Evolutionary conservation across 1,140 invertebrate species (phyloP), one percentile per base, ranked within the genome.

Genomic region (Leptinotarsa texana): DNA sequence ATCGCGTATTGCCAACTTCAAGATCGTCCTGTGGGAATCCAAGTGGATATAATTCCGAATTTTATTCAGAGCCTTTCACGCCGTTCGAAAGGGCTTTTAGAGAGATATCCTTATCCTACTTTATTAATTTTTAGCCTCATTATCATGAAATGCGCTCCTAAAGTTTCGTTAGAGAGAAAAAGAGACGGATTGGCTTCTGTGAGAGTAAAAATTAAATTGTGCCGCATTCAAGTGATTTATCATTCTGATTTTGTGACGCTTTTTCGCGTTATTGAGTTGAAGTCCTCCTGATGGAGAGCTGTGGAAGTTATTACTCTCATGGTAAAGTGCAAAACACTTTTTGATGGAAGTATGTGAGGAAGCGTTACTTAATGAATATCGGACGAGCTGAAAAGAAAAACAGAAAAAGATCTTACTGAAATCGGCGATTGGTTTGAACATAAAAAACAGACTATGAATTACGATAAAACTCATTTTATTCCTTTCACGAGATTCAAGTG

Each of bases 71-170:
- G 51, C 72, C 73, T 51, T 73, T 57, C 51, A 57, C 51, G n/a
- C 17, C 49, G 15, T 33, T 21, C 48, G 33, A 62, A 69, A 65
- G 63, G 17, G 47, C 51, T 17, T 57, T 57, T 13, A 57, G 51
- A 75, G 72, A 67, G 62, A 48, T 66, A 67, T 61, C 21, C 66
- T 70, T 76, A 76, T 76, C 71, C 69, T 72, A 42, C 72, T 73
- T 76, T 76, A 73, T 73, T 76, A 76, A 76, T 76, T 76, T 76
- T 70, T 47, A 67, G 63, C 71, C 70, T 76, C 71, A 76, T 76
- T 76, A 73, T 71, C 71, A 76, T 76, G 72, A 76, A 73, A 51
- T 57, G 51, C 71, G 65, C 6, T 21, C 63, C 4, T 22, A 63
- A 62, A 73, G 47, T 73, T 67, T 67, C 49, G 62, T 3, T 67